Evolutionary conservation across 1,140 invertebrate genomes (phyloP).

Genomic region (Episyrphus balteatus): DNA sequence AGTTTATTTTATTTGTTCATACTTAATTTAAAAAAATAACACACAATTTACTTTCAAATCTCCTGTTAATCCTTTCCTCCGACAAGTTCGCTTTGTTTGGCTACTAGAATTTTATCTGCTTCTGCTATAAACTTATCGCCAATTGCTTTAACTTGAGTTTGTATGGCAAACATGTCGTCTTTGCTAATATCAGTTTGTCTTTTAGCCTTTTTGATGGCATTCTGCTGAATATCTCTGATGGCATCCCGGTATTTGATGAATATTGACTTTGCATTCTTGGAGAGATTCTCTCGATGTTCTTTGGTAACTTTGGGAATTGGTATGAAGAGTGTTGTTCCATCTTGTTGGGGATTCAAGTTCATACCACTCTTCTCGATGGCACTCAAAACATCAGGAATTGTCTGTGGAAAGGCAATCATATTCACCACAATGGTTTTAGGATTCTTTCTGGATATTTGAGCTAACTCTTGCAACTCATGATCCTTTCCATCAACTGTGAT

Average conservation of each 20-base stretch:
- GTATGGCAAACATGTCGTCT: slow-evolving; percentile 53
- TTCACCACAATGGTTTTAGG: slow-evolving; percentile 78
- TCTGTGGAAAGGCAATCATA: slow-evolving; percentile 71
- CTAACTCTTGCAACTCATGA: slow-evolving; percentile 77
- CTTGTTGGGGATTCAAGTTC: slow-evolving; percentile 90
- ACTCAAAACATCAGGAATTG: slow-evolving; percentile 62
- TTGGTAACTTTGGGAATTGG: slow-evolving; percentile 85
- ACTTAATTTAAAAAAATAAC: background rate
- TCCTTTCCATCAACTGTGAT: slow-evolving; percentile 70
- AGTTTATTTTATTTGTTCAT: slow-evolving; percentile 6
- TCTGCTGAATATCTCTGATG: slow-evolving; percentile 68
- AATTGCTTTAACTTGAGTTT: slow-evolving; percentile 54
- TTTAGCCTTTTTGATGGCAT: slow-evolving; percentile 56
- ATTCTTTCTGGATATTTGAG: slow-evolving; percentile 77
- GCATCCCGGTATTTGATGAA: slow-evolving; percentile 68
- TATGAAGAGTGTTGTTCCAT: slow-evolving; percentile 79
- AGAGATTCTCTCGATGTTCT: slow-evolving; percentile 76
- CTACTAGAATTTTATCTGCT: slow-evolving; percentile 54
- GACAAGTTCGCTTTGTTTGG: slow-evolving; percentile 63
- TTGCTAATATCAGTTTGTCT: slow-evolving; percentile 51
- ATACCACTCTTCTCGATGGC: slow-evolving; percentile 69
- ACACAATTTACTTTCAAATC: too few relatives aligned
- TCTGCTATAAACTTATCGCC: slow-evolving; percentile 52
- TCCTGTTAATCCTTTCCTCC: slow-evolving; percentile 27
- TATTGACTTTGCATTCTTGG: slow-evolving; percentile 75